Evolutionary conservation across 1,140 invertebrate genomes (phyloP).

Genomic region (Bombus huntii): DNA sequence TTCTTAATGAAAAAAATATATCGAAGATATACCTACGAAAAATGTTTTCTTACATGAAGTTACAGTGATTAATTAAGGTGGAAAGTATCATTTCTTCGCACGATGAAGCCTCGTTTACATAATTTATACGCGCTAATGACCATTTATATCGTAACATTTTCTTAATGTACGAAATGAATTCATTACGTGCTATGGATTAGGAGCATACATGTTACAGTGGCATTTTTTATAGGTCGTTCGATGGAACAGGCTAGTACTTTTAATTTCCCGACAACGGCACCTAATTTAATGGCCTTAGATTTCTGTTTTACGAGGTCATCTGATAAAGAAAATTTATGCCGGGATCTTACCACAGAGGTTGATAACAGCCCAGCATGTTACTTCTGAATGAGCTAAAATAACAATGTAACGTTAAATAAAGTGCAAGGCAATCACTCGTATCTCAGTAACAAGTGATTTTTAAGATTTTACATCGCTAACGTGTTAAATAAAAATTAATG

Average conservation of each 20-base stretch:
- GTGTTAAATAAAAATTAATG: too few species aligned
- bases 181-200: not conserved
- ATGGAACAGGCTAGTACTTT: not conserved
- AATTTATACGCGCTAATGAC: not conserved
- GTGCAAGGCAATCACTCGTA: not conserved
- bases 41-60: not conserved
- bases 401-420: not conserved
- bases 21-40: not conserved
- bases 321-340: slow-evolving; percentile 31
- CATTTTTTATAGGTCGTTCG: not conserved
- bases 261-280: slow-evolving; percentile 7
- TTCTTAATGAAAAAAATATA: not conserved
- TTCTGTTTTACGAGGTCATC: slow-evolving; percentile 16
- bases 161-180: not conserved
- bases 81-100: not conserved
- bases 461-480: too few species aligned
- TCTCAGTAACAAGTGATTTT: not conserved
- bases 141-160: not conserved
- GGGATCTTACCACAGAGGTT: not conserved
- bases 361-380: not conserved
- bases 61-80: not conserved
- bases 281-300: slow-evolving; percentile 11
- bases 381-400: not conserved
- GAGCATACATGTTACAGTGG: not conserved
- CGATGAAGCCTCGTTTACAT: not conserved